These are phyloP conservation scores for Antedon mediterranea DNA, from an alignment of 53 echinoderm and acorn worm genomes.

Conservation along the genomic window DNA sequence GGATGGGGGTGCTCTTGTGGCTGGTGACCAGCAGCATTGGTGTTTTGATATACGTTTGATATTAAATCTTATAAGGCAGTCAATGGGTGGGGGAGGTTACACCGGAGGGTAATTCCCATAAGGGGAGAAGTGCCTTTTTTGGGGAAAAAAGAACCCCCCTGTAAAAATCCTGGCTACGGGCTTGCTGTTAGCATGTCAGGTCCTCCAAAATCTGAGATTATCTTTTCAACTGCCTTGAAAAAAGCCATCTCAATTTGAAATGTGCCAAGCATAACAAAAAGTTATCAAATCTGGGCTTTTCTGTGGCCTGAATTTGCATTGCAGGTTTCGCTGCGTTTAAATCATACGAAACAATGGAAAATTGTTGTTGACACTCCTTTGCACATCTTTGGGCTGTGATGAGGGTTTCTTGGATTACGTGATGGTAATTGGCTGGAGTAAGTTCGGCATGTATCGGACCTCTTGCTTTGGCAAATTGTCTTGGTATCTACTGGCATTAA, in stretches of 20 bases:
- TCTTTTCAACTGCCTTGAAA: conserved; percentile 11
- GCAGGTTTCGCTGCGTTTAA: conserved; percentile 14
- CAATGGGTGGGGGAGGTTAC: too few relatives aligned
- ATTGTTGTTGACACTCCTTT: conserved; percentile 11
- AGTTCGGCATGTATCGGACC: conserved; percentile 3
- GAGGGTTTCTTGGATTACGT: conserved; percentile 11
- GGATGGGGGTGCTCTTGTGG: too few relatives aligned
- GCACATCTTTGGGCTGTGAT: conserved; percentile 2
- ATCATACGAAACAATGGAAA: conserved; percentile 11
- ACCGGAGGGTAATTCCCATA: too few relatives aligned
- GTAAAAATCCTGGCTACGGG: too few relatives aligned
- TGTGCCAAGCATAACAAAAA: conserved; percentile 8
- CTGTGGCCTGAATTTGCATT: conserved; percentile 8
- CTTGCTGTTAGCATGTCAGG: conserved; percentile 16
- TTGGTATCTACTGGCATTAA: conserved; percentile 5
- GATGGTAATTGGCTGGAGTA: conserved; percentile 3
- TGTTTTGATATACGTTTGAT: too few relatives aligned
- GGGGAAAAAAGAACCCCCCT: too few relatives aligned
- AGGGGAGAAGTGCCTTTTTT: too few relatives aligned
- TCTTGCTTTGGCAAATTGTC: conserved; percentile 4
- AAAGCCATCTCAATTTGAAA: conserved; percentile 12
- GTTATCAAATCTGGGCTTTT: conserved; percentile 8
- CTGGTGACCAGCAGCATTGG: too few relatives aligned
- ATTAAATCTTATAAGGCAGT: too few relatives aligned
- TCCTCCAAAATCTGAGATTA: conserved; percentile 18